Base-by-base conservation (phyloP, 53 echinoderm and acorn worm species). In the Paelopatides confundens region DNA sequence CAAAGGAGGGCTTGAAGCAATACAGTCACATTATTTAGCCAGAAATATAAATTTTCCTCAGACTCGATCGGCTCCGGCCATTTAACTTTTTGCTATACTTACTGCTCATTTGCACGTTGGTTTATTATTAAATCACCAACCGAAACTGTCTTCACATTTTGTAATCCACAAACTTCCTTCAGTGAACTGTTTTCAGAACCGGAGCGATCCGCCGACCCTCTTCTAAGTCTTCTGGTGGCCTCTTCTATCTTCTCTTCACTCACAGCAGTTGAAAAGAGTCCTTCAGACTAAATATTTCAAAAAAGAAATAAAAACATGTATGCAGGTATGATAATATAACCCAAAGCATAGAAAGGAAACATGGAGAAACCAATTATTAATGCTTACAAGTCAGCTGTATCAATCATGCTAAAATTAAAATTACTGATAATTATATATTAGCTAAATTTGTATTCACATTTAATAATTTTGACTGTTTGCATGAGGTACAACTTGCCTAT, bases 201-300 rank as follows among this genome's bases (percentile, higher is more conserved):
- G 12, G 81, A 37, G 26, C 90, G 54, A 31, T 58, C 88, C 1
- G 81, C 34, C 15, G 81, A 81, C 30, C 34, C 52, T 15, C 58
- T 81, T 48, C 76, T 85, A 68, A 79, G 76, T 69, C 86, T 92
- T 67, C 50, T 85, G 71, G 92, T 97, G n/a, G 97, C 97, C 76
- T 97, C 97, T 62, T 88, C 95, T 33, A 97, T 95, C 89, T 95
- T 97, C 85, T 97, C 97, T 63, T 97, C 94, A 68, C 95, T 97
- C 35, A 97, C 97, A 15, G 97, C 95, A 28, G 97, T 97, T 23
- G 91, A 81, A 53, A 97, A 97, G 1, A 97, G 82, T 35, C 86
- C 93, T 66, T 47, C 62, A n/a, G n/a, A n/a, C 81, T 47, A 9
- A 0, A 24, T 38, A 49, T 27, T 35, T 77, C 43, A 38, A 10